Evolutionary conservation across 1,140 invertebrate genomes (phyloP).

Genomic region (Agrypnia vestita): DNA sequence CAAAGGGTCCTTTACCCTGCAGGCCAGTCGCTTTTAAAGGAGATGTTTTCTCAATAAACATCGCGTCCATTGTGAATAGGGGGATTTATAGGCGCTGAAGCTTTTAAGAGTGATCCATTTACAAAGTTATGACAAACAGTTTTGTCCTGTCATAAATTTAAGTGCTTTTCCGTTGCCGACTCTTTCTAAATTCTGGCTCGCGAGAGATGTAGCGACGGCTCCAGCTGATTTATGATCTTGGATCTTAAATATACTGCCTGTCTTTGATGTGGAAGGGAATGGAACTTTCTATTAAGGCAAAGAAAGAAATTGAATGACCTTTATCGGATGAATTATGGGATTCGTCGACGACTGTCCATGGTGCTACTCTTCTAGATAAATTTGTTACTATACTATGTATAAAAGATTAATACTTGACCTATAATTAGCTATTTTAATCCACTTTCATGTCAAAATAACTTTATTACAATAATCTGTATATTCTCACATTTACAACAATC

Average conservation of each 20-base stretch:
- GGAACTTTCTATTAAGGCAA: slow-evolving; percentile 37
- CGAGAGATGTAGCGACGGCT: slow-evolving; percentile 29
- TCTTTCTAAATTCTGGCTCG: slow-evolving; percentile 50
- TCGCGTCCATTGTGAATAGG: slow-evolving; percentile 25
- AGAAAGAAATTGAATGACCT: slow-evolving; percentile 48
- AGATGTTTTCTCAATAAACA: slow-evolving; percentile 52
- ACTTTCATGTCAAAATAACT: too few species aligned
- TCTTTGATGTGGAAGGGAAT: slow-evolving; percentile 35
- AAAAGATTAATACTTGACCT: too few species aligned
- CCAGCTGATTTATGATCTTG: slow-evolving; percentile 47
- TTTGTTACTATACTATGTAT: too few species aligned
- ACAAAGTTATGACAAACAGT: slow-evolving; percentile 61
- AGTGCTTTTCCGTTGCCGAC: slow-evolving; percentile 57
- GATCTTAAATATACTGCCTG: slow-evolving; percentile 38
- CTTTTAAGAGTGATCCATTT: slow-evolving; percentile 61
- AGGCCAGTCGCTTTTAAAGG: background rate
- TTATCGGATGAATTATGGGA: slow-evolving; percentile 30
- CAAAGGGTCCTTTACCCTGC: background rate
- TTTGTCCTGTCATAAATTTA: slow-evolving; percentile 59
- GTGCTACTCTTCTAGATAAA: background rate
- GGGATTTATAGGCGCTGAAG: slow-evolving; percentile 49
- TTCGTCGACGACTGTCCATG: background rate
- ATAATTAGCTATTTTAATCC: too few species aligned
- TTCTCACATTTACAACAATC: too few species aligned
- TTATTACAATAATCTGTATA: too few species aligned